phyloP scores from a whole-genome alignment of 1,140 invertebrate genomes.

The Hyposmocoma kahamanoa region DNA sequence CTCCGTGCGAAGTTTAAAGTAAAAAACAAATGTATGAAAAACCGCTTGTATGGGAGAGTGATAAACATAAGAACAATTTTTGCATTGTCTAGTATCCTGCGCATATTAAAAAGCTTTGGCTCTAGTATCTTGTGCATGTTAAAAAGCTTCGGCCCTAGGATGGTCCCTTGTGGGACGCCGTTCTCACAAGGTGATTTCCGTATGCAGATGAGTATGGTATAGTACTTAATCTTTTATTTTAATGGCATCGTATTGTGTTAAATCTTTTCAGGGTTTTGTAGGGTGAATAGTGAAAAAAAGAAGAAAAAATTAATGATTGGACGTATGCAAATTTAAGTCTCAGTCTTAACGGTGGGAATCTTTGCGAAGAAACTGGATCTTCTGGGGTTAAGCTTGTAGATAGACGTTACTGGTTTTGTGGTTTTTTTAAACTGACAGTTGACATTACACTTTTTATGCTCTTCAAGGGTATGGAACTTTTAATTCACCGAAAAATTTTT shows the following conservation, averaged over 20 bases:
- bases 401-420: not conserved
- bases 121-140: conserved; percentile 23
- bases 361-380: conserved; percentile 12
- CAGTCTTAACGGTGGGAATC: conserved; percentile 57
- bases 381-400: conserved; percentile 30
- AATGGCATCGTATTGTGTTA: conserved; percentile 66
- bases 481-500: too few species aligned
- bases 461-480: too few species aligned
- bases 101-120: conserved; percentile 26
- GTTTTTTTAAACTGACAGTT: too few species aligned
- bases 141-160: conserved; percentile 31
- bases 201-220: conserved; percentile 65
- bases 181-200: conserved; percentile 49
- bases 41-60: conserved; percentile 59
- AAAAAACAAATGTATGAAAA: conserved; percentile 69
- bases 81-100: conserved; percentile 43
- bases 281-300: conserved; percentile 47
- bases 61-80: conserved; percentile 68
- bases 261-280: conserved; percentile 46
- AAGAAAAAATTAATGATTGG: conserved; percentile 61
- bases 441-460: too few species aligned
- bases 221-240: conserved; percentile 70
- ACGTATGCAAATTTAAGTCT: conserved; percentile 54
- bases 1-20: conserved; percentile 64
- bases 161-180: conserved; percentile 43